Base-by-base conservation (phyloP, 2,888 invertebrate genomes). In the Tenthredo mesomela region DNA sequence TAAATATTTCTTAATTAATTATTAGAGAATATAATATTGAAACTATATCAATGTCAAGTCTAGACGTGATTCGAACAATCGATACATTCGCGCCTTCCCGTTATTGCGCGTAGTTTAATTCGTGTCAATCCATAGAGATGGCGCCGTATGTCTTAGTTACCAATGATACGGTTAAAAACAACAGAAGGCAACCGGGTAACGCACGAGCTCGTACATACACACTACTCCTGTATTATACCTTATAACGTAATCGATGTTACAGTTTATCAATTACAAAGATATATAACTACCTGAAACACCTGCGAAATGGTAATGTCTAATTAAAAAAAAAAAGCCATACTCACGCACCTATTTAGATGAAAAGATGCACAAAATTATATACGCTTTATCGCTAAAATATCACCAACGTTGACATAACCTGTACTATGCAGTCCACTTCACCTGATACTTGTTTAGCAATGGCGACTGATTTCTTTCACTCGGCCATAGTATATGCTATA, bases 91-190 rank as follows among this genome's bases (percentile, higher is more conserved):
- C 75, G 75, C 7, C 15, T 21, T 33, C 43, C 47, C 73, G 18
- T 21, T 40, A 40, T 47, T 33, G 78, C 33, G 37, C n/a, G 58
- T 61, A 12, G 25, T 18, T n/a, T 58, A n/a, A 29, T 77, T 77
- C 54, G 61, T 40, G 43, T 54, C 61, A 84, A 84, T 73, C 6
- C 21, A 43, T 61, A 78, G 85, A 89, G 89, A 88, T 88, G 89
- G 87, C 88, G 88, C 86, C 84, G 85, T 88, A 88, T 87, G 88
- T 90, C 91, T 88, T 91, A 87, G 91, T 89, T 88, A 91, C 91
- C 88, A 89, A 85, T 58, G 78, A 78, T 58, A 78, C 40, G 54
- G 2, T 58, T 2, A 37, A 70, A 37, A 61, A 78, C 78, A 78
- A 85, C 80, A 82, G 40, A 82, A 82, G 73, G 84, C 78, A 58